Evolutionary conservation across 2,888 invertebrate species (phyloP), one percentile per base, ranked within the genome.

Genomic region (Melanotus villosus): DNA sequence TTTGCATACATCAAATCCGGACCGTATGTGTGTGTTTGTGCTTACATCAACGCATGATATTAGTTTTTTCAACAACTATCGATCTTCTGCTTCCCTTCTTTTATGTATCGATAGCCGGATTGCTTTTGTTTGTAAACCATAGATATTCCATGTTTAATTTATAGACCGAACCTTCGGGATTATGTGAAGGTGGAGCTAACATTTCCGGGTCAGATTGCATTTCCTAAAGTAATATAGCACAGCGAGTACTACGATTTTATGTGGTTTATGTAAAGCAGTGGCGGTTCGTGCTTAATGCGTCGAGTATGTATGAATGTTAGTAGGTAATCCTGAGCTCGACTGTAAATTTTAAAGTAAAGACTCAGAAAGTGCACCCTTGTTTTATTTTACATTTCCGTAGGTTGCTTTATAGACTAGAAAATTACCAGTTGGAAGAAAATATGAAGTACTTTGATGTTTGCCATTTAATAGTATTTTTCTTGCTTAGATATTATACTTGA

Each of bases 41-140:
- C 65, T 58, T 65, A 59, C 41, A 52, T 57, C 65, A 57, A 56
- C 36, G 47, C 65, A 52, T 19, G 41, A 52, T 66, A 66, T 64
- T 64, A 59, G 58, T 59, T 66, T 66, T 60, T 66, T 58, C 50
- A 50, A 59, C 30, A 38, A 32, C 41, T 7, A 59, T 47, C 38
- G 19, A 23, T 57, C 36, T 58, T 50, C 41, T 30, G 23, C 23
- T 50, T 41, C 36, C 47, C 2, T 36, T 2, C 10, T 10, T n/a
- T n/a, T n/a, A 7, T 34, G 16, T 50, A 16, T 41, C 19, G 41
- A 34, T 14, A 4, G 23, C n/a, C 26, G 21, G 50, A 30, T 19
- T 18, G 23, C 38, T 43, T 41, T 26, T 63, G 63, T 52, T 19
- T 41, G n/a, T 43, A 43, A 54, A 54, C 21, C 54, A 19, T 10